Conservation (phyloP, 2,888 invertebrate genomes). For the Nebria salina region DNA sequence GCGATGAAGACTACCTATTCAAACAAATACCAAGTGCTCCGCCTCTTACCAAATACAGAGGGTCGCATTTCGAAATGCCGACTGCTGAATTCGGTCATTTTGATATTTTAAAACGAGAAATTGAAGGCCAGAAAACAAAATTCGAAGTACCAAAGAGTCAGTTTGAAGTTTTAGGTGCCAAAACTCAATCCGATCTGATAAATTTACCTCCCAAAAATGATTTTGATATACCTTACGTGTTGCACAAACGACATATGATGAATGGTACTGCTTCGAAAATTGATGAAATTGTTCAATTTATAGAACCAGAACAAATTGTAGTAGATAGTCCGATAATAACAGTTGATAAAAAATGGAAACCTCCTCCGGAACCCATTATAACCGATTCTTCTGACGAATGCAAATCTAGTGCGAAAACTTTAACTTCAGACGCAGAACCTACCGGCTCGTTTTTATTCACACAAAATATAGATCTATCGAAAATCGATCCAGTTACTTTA, state of each 20-base stretch:
- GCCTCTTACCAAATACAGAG: constrained; percentile 71
- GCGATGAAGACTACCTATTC: constrained; percentile 83
- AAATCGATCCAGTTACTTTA: constrained; percentile 76
- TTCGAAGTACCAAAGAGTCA: constrained; percentile 79
- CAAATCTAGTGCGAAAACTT: constrained; percentile 60
- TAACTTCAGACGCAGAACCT: constrained; percentile 60
- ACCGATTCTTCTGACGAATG: constrained; percentile 68
- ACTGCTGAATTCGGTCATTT: constrained; percentile 71
- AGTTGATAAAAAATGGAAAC: constrained; percentile 44
- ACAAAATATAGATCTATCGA: constrained; percentile 79
- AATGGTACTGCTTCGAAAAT: constrained; percentile 77
- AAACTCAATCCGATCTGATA: constrained; percentile 62
- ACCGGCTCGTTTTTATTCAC: constrained; percentile 76
- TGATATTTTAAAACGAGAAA: constrained; percentile 66
- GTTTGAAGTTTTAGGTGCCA: constrained; percentile 69
- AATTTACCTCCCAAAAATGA: constrained; percentile 67
- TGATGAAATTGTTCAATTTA: constrained; percentile 54
- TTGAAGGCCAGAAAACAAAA: constrained; percentile 68
- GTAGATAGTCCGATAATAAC: constrained; percentile 37
- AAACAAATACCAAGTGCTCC: constrained; percentile 80
- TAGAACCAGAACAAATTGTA: constrained; percentile 44
- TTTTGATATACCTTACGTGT: constrained; percentile 82
- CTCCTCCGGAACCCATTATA: constrained; percentile 40
- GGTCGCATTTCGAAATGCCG: constrained; percentile 62
- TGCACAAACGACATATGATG: constrained; percentile 86